Evolutionary conservation across 2,113 vertebrate genomes (phyloP), one percentile per base, ranked within the genome.

Genomic region (Corythaixoides concolor): DNA sequence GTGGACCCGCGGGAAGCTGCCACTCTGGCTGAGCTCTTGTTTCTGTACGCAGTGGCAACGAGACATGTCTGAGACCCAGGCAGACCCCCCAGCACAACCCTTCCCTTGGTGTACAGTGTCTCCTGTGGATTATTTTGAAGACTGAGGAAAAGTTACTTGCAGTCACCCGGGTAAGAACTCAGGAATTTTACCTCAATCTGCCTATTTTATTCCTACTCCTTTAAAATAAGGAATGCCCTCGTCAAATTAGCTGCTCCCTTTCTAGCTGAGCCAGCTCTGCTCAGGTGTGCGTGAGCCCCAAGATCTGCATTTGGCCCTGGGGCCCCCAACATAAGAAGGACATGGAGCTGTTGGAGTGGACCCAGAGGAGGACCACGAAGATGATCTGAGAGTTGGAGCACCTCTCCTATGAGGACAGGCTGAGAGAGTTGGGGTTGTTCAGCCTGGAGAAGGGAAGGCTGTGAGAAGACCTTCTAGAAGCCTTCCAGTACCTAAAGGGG

Each of bases 141-240:
- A 87, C 63, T 26, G 97, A 97, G 75, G 94, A 95, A 59, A 97
- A 91, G 63, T 70, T 97, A 69, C 97, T 97, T 69, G 66, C n/a
- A 80, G 47, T 47, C 0, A 1, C 84, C 33, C 84, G 0, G 97
- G 97, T 97, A 94, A 97, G 95, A 73, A 76, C 24, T 82, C 22
- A 12, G 33, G 30, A 63, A 32, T 90, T 96, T 92, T 80, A 52
- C 15, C 27, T 5, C 30, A n/a, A 1, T 49, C 35, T 90, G 32
- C 23, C 7, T 16, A 20, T 18, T 95, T 63, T 69, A 45, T 59
- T 75, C 35, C n/a, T 9, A 9, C 1, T 5, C 30, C 63, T 77
- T 62, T 81, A 82, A 92, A 76, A 30, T 21, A 60, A 69, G 39
- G 33, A 18, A 19, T 63, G 15, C 8, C 7, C 15, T 53, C 70